Evolutionary conservation across 2,888 invertebrate genomes (phyloP).

Genomic region (Endotricha flammealis): DNA sequence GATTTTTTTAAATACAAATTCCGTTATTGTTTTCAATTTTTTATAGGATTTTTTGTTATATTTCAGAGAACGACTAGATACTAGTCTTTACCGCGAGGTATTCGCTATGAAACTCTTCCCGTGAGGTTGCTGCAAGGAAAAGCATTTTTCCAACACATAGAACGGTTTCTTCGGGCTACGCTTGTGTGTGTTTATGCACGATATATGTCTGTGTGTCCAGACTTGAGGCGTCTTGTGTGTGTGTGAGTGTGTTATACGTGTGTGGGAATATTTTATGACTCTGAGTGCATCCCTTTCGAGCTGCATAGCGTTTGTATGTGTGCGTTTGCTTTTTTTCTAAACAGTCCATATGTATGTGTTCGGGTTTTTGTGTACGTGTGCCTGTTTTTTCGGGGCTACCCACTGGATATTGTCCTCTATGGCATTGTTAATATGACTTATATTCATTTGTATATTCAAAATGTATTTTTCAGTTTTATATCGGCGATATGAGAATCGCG

Average conservation of each 20-base stretch:
- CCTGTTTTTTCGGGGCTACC: slow-evolving; percentile 49
- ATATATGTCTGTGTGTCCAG: slow-evolving; percentile 48
- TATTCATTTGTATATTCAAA: slow-evolving; percentile 38
- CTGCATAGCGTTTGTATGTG: slow-evolving; percentile 75
- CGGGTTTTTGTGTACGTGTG: slow-evolving; percentile 57
- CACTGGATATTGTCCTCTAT: slow-evolving; percentile 33
- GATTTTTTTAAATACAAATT: slow-evolving; percentile 25
- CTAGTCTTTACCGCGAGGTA: slow-evolving; percentile 77
- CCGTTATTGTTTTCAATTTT: slow-evolving; percentile 27
- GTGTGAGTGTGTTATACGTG: slow-evolving; percentile 31
- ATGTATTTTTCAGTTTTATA: slow-evolving; percentile 79
- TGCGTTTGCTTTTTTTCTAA: slow-evolving; percentile 74
- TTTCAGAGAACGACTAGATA: slow-evolving; percentile 62
- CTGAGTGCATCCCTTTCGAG: slow-evolving; percentile 78
- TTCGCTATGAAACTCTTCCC: slow-evolving; percentile 78
- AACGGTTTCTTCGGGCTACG: slow-evolving; percentile 61
- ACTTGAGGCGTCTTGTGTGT: slow-evolving; percentile 34
- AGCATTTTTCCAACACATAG: slow-evolving; percentile 75
- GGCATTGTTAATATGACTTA: slow-evolving; percentile 18
- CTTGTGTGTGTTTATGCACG: slow-evolving; percentile 50
- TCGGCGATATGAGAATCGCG: slow-evolving; percentile 78
- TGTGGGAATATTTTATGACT: slow-evolving; percentile 74
- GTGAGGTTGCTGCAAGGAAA: slow-evolving; percentile 78
- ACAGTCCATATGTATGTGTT: slow-evolving; percentile 55
- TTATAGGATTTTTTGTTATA: slow-evolving; percentile 32